phyloP scores from a whole-genome alignment of 2,113 vertebrate genomes.

The Dissostichus mawsoni region DNA sequence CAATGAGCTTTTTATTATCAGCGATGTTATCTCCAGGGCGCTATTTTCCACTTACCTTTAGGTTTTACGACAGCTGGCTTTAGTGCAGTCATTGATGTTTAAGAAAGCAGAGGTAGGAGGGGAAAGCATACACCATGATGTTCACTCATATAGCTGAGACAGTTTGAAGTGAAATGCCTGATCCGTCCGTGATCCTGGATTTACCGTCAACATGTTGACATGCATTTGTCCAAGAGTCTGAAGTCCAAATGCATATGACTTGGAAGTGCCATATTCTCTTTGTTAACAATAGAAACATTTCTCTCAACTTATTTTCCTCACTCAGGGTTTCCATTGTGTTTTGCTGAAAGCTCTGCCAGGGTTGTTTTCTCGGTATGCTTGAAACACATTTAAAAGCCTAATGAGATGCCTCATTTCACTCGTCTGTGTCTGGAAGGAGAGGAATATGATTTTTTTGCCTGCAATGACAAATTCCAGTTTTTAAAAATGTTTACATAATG shows the following conservation, averaged over 20 bases:
- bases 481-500: conserved; percentile 27
- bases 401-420: conserved; percentile 48
- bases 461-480: conserved; percentile 3
- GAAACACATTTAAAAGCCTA: conserved; percentile 39
- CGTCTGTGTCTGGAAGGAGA: neutral
- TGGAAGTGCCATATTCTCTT: too few species aligned
- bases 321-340: conserved; percentile 4
- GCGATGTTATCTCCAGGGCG: conserved; percentile 4
- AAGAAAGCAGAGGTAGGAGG: neutral
- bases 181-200: neutral
- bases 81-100: neutral
- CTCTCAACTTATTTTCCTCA: conserved; percentile 12
- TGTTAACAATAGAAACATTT: neutral
- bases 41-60: conserved; percentile 1
- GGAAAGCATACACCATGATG: neutral
- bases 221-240: too few species aligned
- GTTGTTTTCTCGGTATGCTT: conserved; percentile 32
- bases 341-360: conserved; percentile 17
- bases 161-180: neutral
- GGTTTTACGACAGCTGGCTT: conserved; percentile 24
- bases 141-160: too few species aligned
- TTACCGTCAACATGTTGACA: neutral
- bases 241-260: neutral
- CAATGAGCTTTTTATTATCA: conserved; percentile 19
- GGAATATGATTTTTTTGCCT: conserved; percentile 25